Conservation (phyloP, 2,888 invertebrate species). For the Dendrolimus pini region DNA sequence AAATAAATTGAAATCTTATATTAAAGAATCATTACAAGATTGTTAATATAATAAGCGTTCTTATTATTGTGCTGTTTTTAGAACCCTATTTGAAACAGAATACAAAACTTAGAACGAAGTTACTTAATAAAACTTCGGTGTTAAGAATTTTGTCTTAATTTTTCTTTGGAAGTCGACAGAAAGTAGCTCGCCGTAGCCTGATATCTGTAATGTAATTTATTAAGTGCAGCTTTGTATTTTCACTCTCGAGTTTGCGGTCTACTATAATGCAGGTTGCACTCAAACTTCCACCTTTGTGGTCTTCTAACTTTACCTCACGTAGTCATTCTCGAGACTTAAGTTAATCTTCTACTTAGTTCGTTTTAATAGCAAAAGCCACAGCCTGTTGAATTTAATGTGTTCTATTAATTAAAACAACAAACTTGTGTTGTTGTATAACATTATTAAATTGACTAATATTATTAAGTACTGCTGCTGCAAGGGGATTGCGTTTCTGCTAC, state of each 20-base stretch:
- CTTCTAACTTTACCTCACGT: conserved; percentile 41
- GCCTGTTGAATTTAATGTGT: conserved; percentile 28
- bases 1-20: too few relatives aligned
- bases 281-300: conserved; percentile 47
- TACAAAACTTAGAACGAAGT: too few relatives aligned
- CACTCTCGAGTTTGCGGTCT: conserved; percentile 33
- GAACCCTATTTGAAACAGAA: too few relatives aligned
- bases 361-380: conserved; percentile 30
- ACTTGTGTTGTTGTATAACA: neutral
- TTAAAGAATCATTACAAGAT: too few relatives aligned
- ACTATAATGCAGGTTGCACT: conserved; percentile 35
- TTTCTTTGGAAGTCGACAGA: too few relatives aligned
- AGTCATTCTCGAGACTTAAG: conserved; percentile 34
- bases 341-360: conserved; percentile 39
- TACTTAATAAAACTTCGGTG: too few relatives aligned
- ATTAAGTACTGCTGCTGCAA: too few relatives aligned
- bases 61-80: too few relatives aligned
- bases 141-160: too few relatives aligned
- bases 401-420: neutral
- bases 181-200: neutral
- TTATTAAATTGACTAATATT: too few relatives aligned
- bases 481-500: too few relatives aligned
- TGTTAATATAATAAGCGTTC: too few relatives aligned
- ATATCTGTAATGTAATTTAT: conserved; percentile 32
- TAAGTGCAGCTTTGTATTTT: conserved; percentile 33